Percentiles rank a stretch among this genome's conserved stretches.
Conservation (phyloP, 2,888 invertebrate species). For the Physocephala rufipes region DNA sequence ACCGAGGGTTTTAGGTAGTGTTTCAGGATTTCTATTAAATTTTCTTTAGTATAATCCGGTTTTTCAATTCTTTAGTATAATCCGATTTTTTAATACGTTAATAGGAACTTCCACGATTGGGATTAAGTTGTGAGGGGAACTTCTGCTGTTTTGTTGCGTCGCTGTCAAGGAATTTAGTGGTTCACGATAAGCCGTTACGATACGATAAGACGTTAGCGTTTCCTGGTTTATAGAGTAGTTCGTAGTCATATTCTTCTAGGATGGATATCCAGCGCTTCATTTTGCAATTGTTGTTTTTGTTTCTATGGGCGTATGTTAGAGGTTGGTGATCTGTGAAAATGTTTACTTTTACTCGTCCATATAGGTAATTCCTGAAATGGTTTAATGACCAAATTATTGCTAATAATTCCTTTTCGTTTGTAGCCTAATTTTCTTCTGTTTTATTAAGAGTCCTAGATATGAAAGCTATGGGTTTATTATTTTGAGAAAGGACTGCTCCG, state of each 20-base stretch:
- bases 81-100: slow-evolving; percentile 9
- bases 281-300: slow-evolving; percentile 34
- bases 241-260: slow-evolving; percentile 37
- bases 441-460: slow-evolving; percentile 5
- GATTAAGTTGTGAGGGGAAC: slow-evolving; percentile 2
- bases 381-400: slow-evolving; percentile 2
- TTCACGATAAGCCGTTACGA: slow-evolving; percentile 23
- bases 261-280: slow-evolving; percentile 37
- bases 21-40: slow-evolving; percentile 32
- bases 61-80: slow-evolving; percentile 21
- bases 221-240: slow-evolving; percentile 31
- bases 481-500: slow-evolving; percentile 1
- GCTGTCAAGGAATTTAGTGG: neutral
- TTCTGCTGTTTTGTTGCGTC: neutral
- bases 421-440: slow-evolving; percentile 14
- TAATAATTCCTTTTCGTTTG: neutral
- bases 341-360: neutral
- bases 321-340: slow-evolving; percentile 36
- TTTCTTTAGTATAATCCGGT: slow-evolving; percentile 22
- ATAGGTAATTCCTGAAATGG: slow-evolving; percentile 1
- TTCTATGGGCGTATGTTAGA: slow-evolving; percentile 29
- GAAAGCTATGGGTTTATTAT: neutral
- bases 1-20: slow-evolving; percentile 35
- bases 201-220: slow-evolving; percentile 30
- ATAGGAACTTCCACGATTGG: neutral